A percentile compares a stretch with the other conserved stretches of the same genome.
phyloP scores from a whole-genome alignment of 2,113 vertebrate species.

The Capreolus pygargus region DNA sequence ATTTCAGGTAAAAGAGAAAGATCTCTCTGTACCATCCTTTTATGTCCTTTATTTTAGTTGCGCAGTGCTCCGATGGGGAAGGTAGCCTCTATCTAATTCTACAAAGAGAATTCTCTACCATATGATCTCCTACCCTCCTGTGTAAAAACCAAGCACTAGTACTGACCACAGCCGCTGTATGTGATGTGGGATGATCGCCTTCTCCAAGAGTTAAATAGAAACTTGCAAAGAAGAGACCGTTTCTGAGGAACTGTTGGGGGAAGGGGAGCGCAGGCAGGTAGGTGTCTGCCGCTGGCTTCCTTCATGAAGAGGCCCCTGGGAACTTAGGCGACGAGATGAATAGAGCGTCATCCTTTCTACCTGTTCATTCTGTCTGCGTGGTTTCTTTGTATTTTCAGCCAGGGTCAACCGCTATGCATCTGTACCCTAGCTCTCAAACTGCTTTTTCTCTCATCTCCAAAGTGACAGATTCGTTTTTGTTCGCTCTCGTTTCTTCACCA shows the following conservation, averaged over 20 bases:
- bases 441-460: not conserved
- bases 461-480: not conserved
- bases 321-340: not conserved
- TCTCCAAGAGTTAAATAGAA: constrained; percentile 10
- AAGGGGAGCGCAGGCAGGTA: not conserved
- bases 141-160: not conserved
- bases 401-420: not conserved
- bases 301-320: not conserved
- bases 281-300: not conserved
- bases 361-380: not conserved
- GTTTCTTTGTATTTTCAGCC: not conserved
- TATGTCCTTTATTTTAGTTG: not conserved
- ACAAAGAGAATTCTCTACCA: not conserved
- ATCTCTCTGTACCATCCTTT: not conserved
- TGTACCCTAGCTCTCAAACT: not conserved
- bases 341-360: not conserved
- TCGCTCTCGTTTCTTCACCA: not conserved
- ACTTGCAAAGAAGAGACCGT: not conserved
- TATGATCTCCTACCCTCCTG: not conserved
- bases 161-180: not conserved
- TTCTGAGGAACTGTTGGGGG: not conserved
- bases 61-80: not conserved
- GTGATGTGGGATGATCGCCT: not conserved
- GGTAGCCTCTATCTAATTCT: not conserved
- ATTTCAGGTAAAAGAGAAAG: not conserved